Conservation (phyloP, 2,113 vertebrate genomes). For the Corythornis vintsioides region DNA sequence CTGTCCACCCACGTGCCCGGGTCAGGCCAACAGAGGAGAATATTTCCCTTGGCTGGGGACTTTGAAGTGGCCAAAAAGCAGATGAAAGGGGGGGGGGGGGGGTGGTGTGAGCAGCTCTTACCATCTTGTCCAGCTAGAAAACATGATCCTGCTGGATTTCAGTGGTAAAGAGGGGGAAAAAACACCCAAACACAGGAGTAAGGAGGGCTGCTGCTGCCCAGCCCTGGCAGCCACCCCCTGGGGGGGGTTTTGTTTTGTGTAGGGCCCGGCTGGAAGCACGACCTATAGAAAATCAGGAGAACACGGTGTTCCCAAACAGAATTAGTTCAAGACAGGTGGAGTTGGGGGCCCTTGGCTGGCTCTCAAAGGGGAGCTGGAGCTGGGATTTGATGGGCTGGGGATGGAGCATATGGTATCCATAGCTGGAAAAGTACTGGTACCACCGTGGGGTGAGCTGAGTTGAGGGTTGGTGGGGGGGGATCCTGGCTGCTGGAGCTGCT, state of each 20-base stretch:
- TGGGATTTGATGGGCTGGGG: constrained; percentile 39
- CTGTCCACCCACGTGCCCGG: constrained; percentile 39
- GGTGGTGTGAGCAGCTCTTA: background rate
- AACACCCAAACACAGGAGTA: background rate
- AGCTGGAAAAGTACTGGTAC: constrained; percentile 53
- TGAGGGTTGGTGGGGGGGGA: no score
- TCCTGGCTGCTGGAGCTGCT: background rate
- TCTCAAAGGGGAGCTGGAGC: constrained; percentile 38
- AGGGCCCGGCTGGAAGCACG: background rate
- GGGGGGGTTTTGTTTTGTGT: background rate
- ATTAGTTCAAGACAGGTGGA: constrained; percentile 55
- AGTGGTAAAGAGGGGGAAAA: background rate
- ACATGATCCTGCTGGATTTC: fast-evolving
- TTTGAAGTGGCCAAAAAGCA: constrained; percentile 61
- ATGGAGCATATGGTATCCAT: background rate
- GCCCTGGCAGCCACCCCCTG: background rate
- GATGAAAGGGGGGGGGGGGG: constrained; percentile 53
- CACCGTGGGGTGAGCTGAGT: fast-evolving
- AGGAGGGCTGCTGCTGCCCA: background rate
- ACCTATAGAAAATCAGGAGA: constrained; percentile 2
- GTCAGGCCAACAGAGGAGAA: constrained; percentile 32
- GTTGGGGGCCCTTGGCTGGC: background rate
- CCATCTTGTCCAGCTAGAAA: background rate
- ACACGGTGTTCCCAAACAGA: constrained; percentile 4
- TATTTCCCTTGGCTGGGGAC: constrained; percentile 38